Evolutionary conservation across 2,888 invertebrate genomes (phyloP).

Genomic region (Catotricha subobsoleta): DNA sequence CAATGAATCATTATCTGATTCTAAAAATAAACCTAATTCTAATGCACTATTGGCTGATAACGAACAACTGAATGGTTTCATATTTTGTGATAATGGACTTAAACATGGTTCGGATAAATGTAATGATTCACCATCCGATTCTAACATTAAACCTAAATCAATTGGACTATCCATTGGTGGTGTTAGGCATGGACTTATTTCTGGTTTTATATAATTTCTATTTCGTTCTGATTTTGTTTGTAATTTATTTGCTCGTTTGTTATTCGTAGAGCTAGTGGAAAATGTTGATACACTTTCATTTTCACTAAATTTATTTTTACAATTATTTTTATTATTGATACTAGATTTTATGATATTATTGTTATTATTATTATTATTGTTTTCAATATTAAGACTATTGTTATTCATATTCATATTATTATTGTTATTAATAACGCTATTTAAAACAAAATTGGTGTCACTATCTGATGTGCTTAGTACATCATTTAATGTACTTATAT

Average conservation of each 20-base stretch:
- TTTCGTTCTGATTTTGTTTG: background rate
- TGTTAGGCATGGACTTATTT: conserved; percentile 3
- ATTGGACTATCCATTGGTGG: conserved; percentile 8
- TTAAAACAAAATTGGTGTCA: conserved; percentile 19
- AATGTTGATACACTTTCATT: too few relatives aligned
- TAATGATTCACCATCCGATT: conserved; percentile 41
- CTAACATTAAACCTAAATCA: conserved; percentile 33
- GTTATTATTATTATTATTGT: conserved; percentile 4
- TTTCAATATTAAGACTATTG: conserved; percentile 5
- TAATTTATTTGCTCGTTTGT: background rate
- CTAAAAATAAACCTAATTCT: conserved; percentile 20
- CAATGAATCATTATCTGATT: conserved; percentile 21
- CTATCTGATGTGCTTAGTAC: conserved; percentile 32
- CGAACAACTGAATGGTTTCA: conserved; percentile 10
- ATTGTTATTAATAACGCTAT: conserved; percentile 14
- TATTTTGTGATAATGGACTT: conserved; percentile 15
- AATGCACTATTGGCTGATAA: conserved; percentile 5
- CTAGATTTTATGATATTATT: background rate
- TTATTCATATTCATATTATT: conserved; percentile 10
- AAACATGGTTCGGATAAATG: conserved; percentile 24
- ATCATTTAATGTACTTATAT: conserved; percentile 58
- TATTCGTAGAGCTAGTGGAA: background rate
- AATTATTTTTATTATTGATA: too few relatives aligned
- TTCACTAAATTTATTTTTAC: background rate
- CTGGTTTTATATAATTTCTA: background rate